Evolutionary conservation across 2,113 vertebrate species (phyloP).

Genomic region (Coptodon bakossiorum): DNA sequence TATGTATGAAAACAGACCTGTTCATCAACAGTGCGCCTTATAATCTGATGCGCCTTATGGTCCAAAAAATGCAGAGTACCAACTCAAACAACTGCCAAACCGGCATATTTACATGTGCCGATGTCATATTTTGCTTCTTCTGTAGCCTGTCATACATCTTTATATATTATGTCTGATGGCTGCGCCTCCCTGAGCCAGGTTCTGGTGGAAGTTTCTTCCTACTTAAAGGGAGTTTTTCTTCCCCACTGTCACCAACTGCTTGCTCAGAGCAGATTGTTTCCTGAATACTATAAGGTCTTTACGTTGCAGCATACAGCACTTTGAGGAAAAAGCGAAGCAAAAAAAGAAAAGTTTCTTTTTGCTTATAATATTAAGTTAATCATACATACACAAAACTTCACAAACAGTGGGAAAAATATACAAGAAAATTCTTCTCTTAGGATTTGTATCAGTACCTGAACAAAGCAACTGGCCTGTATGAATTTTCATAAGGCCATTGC

Average conservation of each 20-base stretch:
- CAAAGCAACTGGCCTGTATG: background rate
- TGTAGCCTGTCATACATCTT: background rate
- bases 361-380: background rate
- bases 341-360: fast-evolving
- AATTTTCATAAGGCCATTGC: background rate
- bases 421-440: background rate
- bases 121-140: background rate
- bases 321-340: background rate
- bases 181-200: background rate
- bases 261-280: background rate
- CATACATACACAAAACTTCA: background rate
- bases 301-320: background rate
- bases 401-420: background rate
- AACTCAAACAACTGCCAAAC: background rate
- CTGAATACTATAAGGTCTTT: background rate
- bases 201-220: background rate
- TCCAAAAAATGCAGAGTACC: fast-evolving
- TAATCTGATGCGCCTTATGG: background rate
- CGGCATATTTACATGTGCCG: fast-evolving
- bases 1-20: too few relatives aligned
- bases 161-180: fast-evolving
- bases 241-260: background rate
- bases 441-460: background rate
- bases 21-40: too few relatives aligned
- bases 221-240: background rate